Conservation (phyloP, 2,888 invertebrate species). For the Rosalia funebris region DNA sequence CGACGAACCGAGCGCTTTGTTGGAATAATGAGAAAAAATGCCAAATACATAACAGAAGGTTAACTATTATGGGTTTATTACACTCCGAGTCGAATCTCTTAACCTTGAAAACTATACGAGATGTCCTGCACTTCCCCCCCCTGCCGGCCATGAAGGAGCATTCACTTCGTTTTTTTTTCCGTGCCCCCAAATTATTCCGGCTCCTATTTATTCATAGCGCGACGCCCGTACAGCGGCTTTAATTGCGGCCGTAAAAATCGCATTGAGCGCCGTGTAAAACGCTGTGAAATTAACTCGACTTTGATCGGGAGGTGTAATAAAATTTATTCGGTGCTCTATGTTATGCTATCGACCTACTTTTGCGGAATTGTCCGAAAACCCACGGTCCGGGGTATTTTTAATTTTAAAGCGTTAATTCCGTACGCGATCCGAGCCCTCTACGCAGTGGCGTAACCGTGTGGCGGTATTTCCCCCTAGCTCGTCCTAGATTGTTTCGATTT, state of each 20-base stretch:
- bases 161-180: constrained; percentile 35
- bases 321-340: no score
- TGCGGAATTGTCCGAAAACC: no score
- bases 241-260: not conserved
- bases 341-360: not conserved
- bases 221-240: not conserved
- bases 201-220: constrained; percentile 26
- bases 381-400: no score
- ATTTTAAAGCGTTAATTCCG: no score
- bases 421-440: no score
- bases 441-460: no score
- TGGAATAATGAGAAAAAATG: constrained; percentile 22
- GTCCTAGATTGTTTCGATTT: no score
- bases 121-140: constrained; percentile 35
- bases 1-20: not conserved
- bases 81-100: constrained; percentile 27
- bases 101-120: constrained; percentile 30
- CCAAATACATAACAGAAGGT: constrained; percentile 34
- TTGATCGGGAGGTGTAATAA: not conserved
- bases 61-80: constrained; percentile 22
- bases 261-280: not conserved
- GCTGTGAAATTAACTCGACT: not conserved
- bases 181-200: constrained; percentile 35
- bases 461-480: no score
- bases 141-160: constrained; percentile 39